phyloP scores from a whole-genome alignment of 2,113 vertebrate species.

The Periophthalmus modestus region DNA sequence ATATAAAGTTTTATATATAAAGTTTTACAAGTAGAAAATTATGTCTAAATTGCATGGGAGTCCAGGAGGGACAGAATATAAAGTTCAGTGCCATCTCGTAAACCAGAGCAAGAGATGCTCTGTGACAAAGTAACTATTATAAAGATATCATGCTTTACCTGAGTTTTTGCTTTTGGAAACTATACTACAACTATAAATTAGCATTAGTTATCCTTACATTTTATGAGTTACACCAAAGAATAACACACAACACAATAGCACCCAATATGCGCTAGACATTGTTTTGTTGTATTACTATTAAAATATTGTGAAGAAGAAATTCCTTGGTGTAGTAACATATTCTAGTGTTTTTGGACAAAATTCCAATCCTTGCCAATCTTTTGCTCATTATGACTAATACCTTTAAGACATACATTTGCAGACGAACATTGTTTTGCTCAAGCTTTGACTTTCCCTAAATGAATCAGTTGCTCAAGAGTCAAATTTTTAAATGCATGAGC shows the following conservation, averaged over 20 bases:
- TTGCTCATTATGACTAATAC: conserved; percentile 14
- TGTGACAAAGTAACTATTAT: too few relatives aligned
- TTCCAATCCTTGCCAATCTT: conserved; percentile 12
- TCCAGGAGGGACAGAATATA: conserved; percentile 2
- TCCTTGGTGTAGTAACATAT: neutral
- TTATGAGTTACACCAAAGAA: too few relatives aligned
- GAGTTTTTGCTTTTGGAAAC: too few relatives aligned
- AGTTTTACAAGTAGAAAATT: conserved; percentile 13
- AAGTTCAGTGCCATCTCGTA: neutral
- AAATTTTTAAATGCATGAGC: neutral
- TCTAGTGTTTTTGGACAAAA: neutral
- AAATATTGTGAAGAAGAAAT: neutral
- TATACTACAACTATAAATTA: too few relatives aligned
- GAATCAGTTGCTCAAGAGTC: conserved; percentile 19
- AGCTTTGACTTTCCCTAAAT: neutral
- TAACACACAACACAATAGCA: too few relatives aligned
- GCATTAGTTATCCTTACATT: too few relatives aligned
- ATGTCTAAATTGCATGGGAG: conserved; percentile 4
- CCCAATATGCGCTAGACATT: neutral
- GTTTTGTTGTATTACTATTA: neutral
- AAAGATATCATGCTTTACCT: too few relatives aligned
- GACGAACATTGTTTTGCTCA: conserved; percentile 12
- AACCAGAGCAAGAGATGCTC: neutral
- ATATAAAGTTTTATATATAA: conserved; percentile 15
- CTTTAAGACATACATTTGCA: conserved; percentile 5